Evolutionary conservation across 2,888 invertebrate species (phyloP).

Genomic region (Drosophila prolongata): DNA sequence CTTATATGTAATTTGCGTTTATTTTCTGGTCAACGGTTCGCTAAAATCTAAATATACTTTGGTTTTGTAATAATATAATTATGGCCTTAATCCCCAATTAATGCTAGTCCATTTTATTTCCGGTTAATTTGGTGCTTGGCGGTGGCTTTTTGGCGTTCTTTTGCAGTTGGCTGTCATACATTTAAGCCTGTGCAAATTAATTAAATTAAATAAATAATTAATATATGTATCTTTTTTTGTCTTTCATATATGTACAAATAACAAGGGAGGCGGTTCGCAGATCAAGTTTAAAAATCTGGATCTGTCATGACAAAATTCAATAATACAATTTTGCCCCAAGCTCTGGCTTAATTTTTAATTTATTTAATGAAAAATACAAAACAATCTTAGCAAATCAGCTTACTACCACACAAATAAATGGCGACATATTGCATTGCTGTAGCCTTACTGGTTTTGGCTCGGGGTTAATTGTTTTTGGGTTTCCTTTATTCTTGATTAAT

Average conservation of each 20-base stretch:
- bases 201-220: slow-evolving; percentile 17
- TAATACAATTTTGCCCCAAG: too few species aligned
- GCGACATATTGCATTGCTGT: too few species aligned
- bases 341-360: too few species aligned
- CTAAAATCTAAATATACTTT: not conserved
- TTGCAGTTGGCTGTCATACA: slow-evolving; percentile 1
- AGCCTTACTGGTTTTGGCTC: too few species aligned
- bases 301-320: too few species aligned
- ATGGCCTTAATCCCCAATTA: slow-evolving; percentile 19
- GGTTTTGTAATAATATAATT: slow-evolving; percentile 2
- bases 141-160: slow-evolving; percentile 5
- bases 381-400: too few species aligned
- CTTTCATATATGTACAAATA: too few species aligned
- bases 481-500: not conserved
- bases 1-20: not conserved
- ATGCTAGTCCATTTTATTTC: slow-evolving; percentile 22
- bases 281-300: too few species aligned
- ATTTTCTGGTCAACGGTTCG: slow-evolving; percentile 1
- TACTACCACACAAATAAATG: too few species aligned
- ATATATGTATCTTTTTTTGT: not conserved
- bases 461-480: not conserved
- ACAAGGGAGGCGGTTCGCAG: too few species aligned
- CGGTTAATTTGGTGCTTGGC: slow-evolving; percentile 17
- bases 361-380: too few species aligned
- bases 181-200: slow-evolving; percentile 9